Base-by-base conservation (phyloP, 2,797 vertebrate species). In the Diplodus sargus region DNA sequence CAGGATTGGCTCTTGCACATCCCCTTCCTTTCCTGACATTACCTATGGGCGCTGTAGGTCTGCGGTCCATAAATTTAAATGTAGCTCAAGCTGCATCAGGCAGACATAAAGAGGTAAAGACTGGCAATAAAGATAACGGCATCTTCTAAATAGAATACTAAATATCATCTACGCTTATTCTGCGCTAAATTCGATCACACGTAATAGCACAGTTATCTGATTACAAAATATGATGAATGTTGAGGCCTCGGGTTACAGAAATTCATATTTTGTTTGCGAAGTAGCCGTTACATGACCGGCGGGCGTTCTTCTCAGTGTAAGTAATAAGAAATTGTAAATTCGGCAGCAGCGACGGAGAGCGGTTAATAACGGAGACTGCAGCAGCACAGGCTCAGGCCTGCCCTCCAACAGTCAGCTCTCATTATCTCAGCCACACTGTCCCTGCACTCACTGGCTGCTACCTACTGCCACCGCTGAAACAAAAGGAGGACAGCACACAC, bases 381-480 rank as follows among this genome's bases (percentile, higher is more conserved):
- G 62, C 17, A 49, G 47, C 22, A 58, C 23, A 79, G 25, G 59
- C 62, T 64, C 15, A 18, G 59, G 62, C 22, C 71, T 79, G 75
- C 66, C 83, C 79, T 83, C 76, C 52, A 71, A 80, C 66, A 82
- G 86, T 82, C 80, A 84, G 65, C 79, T 84, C 71, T 82, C 78
- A 77, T 86, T 84, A 85, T 82, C 65, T 78, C 77, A 78, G 56
- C 15, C 3, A 73, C 63, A 60, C 56, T 67, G 66, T 82, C 52
- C 42, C 74, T 62, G 60, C 22, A n/a, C 54, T 60, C 30, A 65
- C 49, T 59, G 62, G 62, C 69, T 61, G 63, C 73, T 80, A 61
- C 64, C 34, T 63, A 49, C 58, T 74, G 72, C 79, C 77, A 70
- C 71, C 49, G 23, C 42, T 49, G 51, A 80, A 74, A 76, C 47